Evolutionary conservation across 2,797 vertebrate species (phyloP).

Genomic region (Vultur gryphus): DNA sequence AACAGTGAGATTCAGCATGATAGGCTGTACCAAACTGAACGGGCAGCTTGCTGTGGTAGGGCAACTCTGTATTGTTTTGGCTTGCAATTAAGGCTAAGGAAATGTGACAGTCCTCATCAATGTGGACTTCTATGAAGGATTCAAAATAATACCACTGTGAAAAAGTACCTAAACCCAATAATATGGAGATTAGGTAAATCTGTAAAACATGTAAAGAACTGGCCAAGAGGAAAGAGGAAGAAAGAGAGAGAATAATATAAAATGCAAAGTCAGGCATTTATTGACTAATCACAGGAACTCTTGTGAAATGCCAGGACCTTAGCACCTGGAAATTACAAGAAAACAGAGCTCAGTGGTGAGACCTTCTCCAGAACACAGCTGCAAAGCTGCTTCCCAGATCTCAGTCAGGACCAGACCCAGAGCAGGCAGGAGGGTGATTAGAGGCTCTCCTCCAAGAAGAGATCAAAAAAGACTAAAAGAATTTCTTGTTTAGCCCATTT

Average conservation of each 20-base stretch:
- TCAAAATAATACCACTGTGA: not conserved
- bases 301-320: not conserved
- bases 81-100: not conserved
- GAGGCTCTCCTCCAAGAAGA: not conserved
- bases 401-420: not conserved
- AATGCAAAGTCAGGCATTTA: not conserved
- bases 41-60: not conserved
- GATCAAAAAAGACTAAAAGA: not conserved
- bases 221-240: not conserved
- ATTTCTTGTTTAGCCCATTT: not conserved
- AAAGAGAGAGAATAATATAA: not conserved
- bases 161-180: not conserved
- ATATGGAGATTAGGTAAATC: not conserved
- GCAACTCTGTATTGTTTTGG: not conserved
- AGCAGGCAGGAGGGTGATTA: not conserved
- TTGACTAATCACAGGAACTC: not conserved
- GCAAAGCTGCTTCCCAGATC: not conserved
- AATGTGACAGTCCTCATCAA: accelerated
- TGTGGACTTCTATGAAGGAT: not conserved
- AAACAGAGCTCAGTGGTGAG: not conserved
- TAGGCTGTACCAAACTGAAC: not conserved
- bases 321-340: not conserved
- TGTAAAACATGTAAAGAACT: accelerated
- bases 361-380: not conserved
- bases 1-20: not conserved